These are phyloP conservation scores for Ctenoplectra terminalis DNA, from an alignment of 1,140 invertebrate genomes.

Conservation along the genomic window DNA sequence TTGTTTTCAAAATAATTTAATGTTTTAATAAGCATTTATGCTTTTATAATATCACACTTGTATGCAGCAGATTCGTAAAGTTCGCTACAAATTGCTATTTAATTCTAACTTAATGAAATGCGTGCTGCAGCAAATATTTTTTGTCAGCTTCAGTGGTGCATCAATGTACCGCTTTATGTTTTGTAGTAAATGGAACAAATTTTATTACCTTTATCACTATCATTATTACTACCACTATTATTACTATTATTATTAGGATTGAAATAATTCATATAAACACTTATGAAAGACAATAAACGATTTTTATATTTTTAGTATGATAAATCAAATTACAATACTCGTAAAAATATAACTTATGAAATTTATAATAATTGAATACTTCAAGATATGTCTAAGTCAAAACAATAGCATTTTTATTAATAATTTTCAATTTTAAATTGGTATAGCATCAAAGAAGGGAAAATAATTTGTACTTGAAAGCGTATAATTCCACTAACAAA, in stretches of 20 bases:
- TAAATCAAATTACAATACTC: constrained; percentile 36
- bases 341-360: constrained; percentile 9
- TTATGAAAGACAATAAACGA: constrained; percentile 52
- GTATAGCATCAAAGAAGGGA: neutral
- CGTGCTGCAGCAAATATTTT: neutral
- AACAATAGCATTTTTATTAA: constrained; percentile 4
- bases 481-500: constrained; percentile 20
- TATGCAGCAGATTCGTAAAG: neutral
- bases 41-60: constrained; percentile 16
- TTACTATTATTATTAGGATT: neutral
- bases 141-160: constrained; percentile 1
- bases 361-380: neutral
- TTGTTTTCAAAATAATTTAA: constrained; percentile 13
- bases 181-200: neutral
- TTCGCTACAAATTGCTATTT: neutral
- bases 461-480: neutral
- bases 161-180: constrained; percentile 1
- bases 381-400: neutral
- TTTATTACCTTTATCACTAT: constrained; percentile 17
- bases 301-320: constrained; percentile 48
- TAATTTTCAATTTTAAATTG: neutral
- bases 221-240: neutral
- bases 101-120: constrained; percentile 21
- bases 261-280: constrained; percentile 21
- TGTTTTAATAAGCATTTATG: constrained; percentile 44